Conservation (phyloP, 1,140 invertebrate genomes). For the Hirudo medicinalis region DNA sequence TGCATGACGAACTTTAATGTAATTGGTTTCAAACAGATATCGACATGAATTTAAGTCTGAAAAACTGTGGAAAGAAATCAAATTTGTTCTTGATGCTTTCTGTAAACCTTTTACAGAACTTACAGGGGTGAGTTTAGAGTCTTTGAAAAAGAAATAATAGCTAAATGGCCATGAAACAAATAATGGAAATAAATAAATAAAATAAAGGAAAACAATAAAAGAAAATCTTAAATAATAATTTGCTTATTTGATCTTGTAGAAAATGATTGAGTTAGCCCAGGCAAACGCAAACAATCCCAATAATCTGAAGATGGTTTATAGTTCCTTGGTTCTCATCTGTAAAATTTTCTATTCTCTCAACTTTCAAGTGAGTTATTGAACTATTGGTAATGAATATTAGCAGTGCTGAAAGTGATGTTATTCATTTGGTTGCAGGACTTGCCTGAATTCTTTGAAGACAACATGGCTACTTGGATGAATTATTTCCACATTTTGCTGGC, state of each 20-base stretch:
- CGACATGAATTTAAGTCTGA: conserved; percentile 89
- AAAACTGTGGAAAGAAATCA: conserved; percentile 86
- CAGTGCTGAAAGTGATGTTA: neutral
- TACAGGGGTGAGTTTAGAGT: conserved; percentile 50
- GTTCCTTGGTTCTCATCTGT: conserved; percentile 71
- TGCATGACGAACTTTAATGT: neutral
- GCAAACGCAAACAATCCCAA: conserved; percentile 62
- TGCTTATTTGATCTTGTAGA: conserved; percentile 42
- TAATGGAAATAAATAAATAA: too few species aligned
- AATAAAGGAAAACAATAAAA: too few species aligned
- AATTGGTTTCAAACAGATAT: conserved; percentile 47
- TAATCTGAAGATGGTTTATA: conserved; percentile 74
- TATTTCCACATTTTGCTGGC: conserved; percentile 69
- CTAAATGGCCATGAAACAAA: neutral
- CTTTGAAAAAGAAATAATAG: too few species aligned
- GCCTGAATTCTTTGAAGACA: conserved; percentile 96
- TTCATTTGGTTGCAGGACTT: conserved; percentile 54
- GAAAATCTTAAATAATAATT: neutral
- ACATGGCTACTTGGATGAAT: conserved; percentile 85
- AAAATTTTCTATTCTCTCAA: conserved; percentile 95
- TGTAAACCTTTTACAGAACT: conserved; percentile 82
- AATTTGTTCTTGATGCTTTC: conserved; percentile 84
- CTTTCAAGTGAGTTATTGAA: conserved; percentile 53
- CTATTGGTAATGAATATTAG: too few species aligned
- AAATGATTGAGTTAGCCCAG: conserved; percentile 66